A percentile compares a stretch with the other conserved stretches of the same genome.
Conservation (phyloP, 2,113 vertebrate species). For the Theristicus caerulescens region DNA sequence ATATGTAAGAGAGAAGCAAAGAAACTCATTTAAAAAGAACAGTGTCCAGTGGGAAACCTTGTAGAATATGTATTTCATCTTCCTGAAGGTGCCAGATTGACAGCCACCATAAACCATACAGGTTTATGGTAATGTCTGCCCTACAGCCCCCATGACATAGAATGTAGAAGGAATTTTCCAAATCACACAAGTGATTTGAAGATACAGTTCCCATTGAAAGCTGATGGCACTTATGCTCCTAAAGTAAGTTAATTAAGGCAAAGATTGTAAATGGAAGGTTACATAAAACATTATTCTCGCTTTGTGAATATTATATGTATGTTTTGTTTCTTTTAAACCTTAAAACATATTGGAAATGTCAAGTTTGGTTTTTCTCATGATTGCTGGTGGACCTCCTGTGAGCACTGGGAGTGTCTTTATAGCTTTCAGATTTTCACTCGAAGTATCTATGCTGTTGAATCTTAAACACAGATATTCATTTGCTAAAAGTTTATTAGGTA, state of each 20-base stretch:
- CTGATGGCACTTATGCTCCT: background rate
- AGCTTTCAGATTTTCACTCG: background rate
- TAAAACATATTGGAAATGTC: background rate
- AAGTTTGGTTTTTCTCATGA: background rate
- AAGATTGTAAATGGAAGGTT: background rate
- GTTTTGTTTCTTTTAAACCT: background rate
- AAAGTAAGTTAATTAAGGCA: background rate
- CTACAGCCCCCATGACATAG: background rate
- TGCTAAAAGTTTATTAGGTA: background rate
- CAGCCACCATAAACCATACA: background rate
- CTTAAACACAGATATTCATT: background rate
- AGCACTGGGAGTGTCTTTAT: background rate
- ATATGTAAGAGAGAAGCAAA: background rate
- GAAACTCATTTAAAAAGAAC: background rate
- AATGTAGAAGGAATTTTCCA: background rate
- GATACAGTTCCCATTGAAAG: background rate
- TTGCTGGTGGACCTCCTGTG: background rate
- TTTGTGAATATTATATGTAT: background rate
- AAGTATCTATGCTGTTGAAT: background rate
- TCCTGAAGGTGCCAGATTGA: background rate
- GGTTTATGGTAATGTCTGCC: background rate
- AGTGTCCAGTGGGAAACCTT: background rate
- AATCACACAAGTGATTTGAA: background rate
- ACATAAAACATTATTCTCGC: background rate
- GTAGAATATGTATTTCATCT: background rate